A percentile compares a stretch with the other conserved stretches of the same genome.
Conservation (phyloP, 2,113 vertebrate genomes). For the Tichodroma muraria region DNA sequence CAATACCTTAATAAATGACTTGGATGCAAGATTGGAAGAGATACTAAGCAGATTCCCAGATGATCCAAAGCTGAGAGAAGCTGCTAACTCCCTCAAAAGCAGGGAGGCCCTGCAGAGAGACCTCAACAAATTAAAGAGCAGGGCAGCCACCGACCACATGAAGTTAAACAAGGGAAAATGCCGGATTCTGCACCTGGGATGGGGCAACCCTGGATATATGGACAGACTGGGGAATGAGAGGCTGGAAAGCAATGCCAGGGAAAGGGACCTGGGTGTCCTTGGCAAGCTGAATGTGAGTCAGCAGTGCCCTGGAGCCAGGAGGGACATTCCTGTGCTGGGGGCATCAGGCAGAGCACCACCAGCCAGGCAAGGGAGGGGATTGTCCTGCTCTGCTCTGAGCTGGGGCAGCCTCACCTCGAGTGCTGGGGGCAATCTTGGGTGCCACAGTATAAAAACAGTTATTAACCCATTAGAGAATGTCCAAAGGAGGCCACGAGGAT, state of each 20-base stretch:
- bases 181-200: not conserved
- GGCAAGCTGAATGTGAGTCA: not conserved
- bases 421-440: not conserved
- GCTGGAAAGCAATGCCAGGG: not conserved
- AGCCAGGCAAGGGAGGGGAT: not conserved
- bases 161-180: not conserved
- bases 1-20: not conserved
- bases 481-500: not conserved
- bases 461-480: not conserved
- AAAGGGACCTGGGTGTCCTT: not conserved
- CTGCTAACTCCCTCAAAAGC: not conserved
- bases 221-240: not conserved
- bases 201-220: not conserved
- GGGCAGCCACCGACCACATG: not conserved
- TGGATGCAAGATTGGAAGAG: not conserved
- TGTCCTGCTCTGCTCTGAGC: not conserved
- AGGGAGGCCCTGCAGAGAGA: not conserved
- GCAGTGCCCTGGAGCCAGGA: not conserved
- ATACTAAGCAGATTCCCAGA: not conserved
- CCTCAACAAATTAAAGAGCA: not conserved
- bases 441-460: not conserved
- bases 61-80: not conserved
- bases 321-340: not conserved
- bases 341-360: not conserved
- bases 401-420: not conserved